These are phyloP conservation scores for Epizoanthus ramosus DNA, from an alignment of 92 coral and sea anemone species.

Conservation along the genomic window DNA sequence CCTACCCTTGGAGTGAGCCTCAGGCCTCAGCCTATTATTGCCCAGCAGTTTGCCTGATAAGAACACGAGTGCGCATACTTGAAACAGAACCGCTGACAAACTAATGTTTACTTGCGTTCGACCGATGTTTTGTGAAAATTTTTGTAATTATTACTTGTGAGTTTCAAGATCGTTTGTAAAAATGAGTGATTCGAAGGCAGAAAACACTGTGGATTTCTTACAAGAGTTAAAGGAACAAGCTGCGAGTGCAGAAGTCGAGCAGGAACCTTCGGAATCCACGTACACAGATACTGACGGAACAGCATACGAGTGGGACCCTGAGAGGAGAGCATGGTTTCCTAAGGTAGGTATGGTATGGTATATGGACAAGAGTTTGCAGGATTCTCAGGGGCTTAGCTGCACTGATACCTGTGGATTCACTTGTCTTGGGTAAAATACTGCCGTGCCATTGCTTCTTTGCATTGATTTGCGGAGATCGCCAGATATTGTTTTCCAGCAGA, in stretches of 20 bases:
- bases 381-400: no score
- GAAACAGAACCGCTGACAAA: background rate
- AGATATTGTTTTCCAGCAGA: no score
- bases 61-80: background rate
- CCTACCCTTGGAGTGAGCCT: no score
- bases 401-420: no score
- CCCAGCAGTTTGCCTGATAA: background rate
- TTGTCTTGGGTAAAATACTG: no score
- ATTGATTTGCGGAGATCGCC: no score
- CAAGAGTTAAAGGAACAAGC: slow-evolving; percentile 38
- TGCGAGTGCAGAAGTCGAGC: slow-evolving; percentile 12
- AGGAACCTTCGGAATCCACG: slow-evolving; percentile 10
- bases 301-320: slow-evolving; percentile 87
- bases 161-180: background rate
- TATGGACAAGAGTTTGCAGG: no score
- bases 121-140: background rate
- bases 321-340: slow-evolving; percentile 95
- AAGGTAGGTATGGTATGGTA: slow-evolving; percentile 62
- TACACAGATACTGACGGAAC: slow-evolving; percentile 69
- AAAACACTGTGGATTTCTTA: slow-evolving; percentile 19
- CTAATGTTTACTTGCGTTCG: slow-evolving; percentile 1
- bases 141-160: no score
- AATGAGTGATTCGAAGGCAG: background rate
- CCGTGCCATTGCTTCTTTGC: no score
- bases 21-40: no score